Evolutionary conservation across 2,113 vertebrate species (phyloP), one percentile per base, ranked within the genome.

Genomic region (Chinchilla lanigera): DNA sequence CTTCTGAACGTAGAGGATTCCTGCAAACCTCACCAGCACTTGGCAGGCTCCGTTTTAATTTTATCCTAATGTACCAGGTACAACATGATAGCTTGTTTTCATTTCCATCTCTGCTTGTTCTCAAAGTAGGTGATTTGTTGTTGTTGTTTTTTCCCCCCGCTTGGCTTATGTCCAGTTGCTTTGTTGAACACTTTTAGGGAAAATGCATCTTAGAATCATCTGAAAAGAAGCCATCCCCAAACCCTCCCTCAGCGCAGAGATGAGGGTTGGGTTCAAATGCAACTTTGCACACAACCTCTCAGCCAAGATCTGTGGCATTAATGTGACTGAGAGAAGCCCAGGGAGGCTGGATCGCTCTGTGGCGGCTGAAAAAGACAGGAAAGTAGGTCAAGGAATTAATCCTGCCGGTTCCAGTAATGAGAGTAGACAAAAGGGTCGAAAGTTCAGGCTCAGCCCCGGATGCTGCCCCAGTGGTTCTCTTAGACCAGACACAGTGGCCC

Each of bases 351-450:
- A 92, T 94, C 24, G 0, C 89, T 96, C 91, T 95, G 95, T 65
- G 73, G 97, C 90, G 97, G 94, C 75, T 96, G 86, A 97, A 98
- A 98, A 54, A 7, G 35, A 58, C 86, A 93, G 20, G 94, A 97
- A 98, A 98, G 97, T 97, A 98, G 98, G 98, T 98, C 14, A 17
- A 98, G 97, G 98, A 97, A 96, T 95, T 97, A 96, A 98, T 98
- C 97, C 97, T 97, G 95, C 97, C 95, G 96, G 96, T 98, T 98
- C 97, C 98, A 98, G 98, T 96, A 96, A 98, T 98, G 97, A 98
- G 98, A 98, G 97, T 60, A 94, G 98, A 97, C 97, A 94, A 71
- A 20, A 81, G 87, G 95, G 98, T 98, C 1, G 0, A 97, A 98
- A 98, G 98, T 98, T 98, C 98, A 97, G 97, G 86, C 88, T 0